Evolutionary conservation across 2,888 invertebrate species (phyloP).

Genomic region (Meloe dianella): DNA sequence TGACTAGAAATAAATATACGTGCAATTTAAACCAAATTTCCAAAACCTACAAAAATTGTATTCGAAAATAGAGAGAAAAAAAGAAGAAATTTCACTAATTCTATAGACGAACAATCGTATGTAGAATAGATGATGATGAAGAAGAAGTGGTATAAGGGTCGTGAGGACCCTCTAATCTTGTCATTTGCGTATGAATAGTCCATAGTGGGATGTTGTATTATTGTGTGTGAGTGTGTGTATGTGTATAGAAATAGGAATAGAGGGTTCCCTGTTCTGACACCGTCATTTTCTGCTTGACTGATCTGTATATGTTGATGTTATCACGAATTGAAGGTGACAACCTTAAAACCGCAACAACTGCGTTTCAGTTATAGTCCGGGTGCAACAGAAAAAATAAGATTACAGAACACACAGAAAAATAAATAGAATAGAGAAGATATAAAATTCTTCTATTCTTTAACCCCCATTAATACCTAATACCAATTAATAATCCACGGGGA

Average conservation of each 20-base stretch:
- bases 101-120: neutral
- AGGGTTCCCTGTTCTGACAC: conserved; percentile 57
- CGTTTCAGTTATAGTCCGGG: neutral
- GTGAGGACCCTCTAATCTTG: conserved; percentile 49
- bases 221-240: no score
- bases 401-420: neutral
- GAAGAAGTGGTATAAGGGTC: conserved; percentile 13
- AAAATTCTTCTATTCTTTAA: neutral
- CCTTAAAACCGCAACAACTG: conserved; percentile 34
- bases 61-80: neutral
- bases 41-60: neutral
- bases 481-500: neutral
- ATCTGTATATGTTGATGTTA: conserved; percentile 49
- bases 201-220: conserved; percentile 40
- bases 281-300: conserved; percentile 60
- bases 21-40: conserved; percentile 1
- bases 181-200: conserved; percentile 59
- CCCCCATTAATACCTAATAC: neutral
- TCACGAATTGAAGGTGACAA: conserved; percentile 48
- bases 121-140: neutral
- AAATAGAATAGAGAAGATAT: neutral
- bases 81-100: neutral
- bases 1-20: conserved; percentile 7
- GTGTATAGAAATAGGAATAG: neutral
- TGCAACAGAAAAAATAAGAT: neutral